Percentiles rank a stretch among this genome's conserved stretches.
Conservation (phyloP, 1,140 invertebrate genomes). For the Amyelois transitella region DNA sequence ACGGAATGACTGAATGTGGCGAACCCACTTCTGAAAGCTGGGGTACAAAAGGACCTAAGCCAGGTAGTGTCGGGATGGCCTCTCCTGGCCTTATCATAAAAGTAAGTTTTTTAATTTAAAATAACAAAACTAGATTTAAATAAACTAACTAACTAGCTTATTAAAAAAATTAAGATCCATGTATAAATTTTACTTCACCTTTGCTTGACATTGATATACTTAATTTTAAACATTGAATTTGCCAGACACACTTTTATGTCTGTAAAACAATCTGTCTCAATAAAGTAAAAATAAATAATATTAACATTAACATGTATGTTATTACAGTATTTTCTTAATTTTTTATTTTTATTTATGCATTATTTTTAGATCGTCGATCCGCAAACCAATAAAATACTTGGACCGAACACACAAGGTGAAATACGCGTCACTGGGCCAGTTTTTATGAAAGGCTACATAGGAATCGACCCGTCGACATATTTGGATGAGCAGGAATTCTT, state of each 20-base stretch:
- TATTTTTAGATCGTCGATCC: slow-evolving; percentile 69
- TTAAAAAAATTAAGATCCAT: too few species aligned
- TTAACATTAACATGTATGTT: too few species aligned
- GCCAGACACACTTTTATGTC: too few species aligned
- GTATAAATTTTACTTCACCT: too few species aligned
- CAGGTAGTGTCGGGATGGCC: slow-evolving; percentile 44
- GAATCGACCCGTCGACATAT: slow-evolving; percentile 78
- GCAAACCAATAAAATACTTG: slow-evolving; percentile 74
- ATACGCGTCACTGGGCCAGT: slow-evolving; percentile 77
- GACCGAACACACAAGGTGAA: slow-evolving; percentile 76
- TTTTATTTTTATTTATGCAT: slow-evolving; percentile 29
- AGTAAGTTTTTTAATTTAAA: slow-evolving; percentile 16
- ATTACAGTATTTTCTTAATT: too few species aligned
- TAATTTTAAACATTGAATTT: too few species aligned
- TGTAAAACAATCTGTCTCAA: too few species aligned
- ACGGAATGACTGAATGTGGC: slow-evolving; percentile 75
- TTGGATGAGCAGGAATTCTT: slow-evolving; percentile 85
- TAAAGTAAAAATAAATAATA: too few species aligned
- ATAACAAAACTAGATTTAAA: too few species aligned
- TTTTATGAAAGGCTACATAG: slow-evolving; percentile 79
- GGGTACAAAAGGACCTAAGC: slow-evolving; percentile 30
- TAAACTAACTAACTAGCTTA: too few species aligned
- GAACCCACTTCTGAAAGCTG: slow-evolving; percentile 51
- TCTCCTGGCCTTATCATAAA: slow-evolving; percentile 42
- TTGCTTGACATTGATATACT: too few species aligned